These are phyloP conservation scores for Dicentrarchus labrax DNA, from an alignment of 2,113 vertebrate genomes.

Conservation along the genomic window DNA sequence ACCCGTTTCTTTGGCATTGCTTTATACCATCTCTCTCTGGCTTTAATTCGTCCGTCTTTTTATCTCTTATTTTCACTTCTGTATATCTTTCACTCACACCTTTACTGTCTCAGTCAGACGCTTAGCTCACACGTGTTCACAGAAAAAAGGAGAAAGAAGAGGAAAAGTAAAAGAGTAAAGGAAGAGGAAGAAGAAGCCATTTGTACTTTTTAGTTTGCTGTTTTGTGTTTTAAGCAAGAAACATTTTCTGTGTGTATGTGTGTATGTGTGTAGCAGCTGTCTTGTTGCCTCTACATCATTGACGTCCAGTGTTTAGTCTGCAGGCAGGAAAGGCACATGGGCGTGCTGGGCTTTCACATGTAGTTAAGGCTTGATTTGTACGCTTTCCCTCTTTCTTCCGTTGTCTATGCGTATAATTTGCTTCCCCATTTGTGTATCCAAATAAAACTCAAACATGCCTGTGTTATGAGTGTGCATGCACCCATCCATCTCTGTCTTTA, in stretches of 20 bases:
- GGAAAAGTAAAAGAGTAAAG: neutral
- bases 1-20: neutral
- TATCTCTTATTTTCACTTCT: neutral
- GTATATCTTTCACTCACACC: conserved; percentile 7
- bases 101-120: conserved; percentile 12
- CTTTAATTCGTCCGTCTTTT: conserved; percentile 4
- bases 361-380: conserved; percentile 53
- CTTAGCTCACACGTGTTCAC: conserved; percentile 2
- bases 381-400: conserved; percentile 3
- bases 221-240: conserved; percentile 32
- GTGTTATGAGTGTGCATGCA: neutral
- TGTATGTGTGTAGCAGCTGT: conserved; percentile 54
- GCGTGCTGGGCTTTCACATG: conserved; percentile 72
- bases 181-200: neutral
- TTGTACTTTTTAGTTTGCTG: neutral
- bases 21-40: neutral
- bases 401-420: conserved; percentile 3
- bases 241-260: conserved; percentile 5
- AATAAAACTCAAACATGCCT: neutral
- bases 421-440: neutral
- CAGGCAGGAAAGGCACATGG: conserved; percentile 65
- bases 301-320: conserved; percentile 61
- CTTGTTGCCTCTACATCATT: conserved; percentile 68
- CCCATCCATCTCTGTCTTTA: conserved; percentile 3
- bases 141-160: neutral